Conservation (phyloP, 1,140 invertebrate genomes). For the Tetranychus cinnabarinus region DNA sequence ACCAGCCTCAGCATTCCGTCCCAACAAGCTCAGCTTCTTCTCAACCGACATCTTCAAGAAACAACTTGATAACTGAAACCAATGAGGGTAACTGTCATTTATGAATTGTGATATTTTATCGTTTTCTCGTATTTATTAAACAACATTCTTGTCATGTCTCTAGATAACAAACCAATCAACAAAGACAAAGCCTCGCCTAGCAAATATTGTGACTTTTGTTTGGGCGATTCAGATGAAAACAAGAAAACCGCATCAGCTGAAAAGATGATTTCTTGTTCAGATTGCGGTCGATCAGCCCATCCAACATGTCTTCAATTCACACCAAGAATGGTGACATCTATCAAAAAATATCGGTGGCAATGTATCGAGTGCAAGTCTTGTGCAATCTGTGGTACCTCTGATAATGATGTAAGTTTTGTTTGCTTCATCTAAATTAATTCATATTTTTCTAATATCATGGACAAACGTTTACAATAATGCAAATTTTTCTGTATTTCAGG, state of each 20-base stretch:
- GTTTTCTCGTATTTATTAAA: background rate
- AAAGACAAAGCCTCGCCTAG: conserved; percentile 37
- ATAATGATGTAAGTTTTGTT: conserved; percentile 73
- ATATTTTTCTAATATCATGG: background rate
- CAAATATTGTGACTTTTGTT: conserved; percentile 92
- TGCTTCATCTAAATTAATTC: conserved; percentile 1
- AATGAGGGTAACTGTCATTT: background rate
- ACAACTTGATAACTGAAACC: background rate
- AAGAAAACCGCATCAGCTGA: conserved; percentile 90
- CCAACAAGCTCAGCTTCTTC: background rate
- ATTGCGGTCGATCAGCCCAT: conserved; percentile 91
- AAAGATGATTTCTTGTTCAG: conserved; percentile 86
- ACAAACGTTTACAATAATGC: too few relatives aligned
- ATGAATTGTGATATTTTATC: background rate
- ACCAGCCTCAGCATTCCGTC: background rate
- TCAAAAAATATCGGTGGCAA: conserved; percentile 95
- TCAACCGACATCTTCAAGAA: background rate
- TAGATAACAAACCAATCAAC: too few relatives aligned
- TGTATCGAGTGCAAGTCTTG: conserved; percentile 99
- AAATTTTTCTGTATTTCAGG: conserved; percentile 28
- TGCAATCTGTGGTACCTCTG: conserved; percentile 91
- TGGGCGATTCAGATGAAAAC: conserved; percentile 78
- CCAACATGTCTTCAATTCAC: conserved; percentile 94
- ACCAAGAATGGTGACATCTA: conserved; percentile 89
- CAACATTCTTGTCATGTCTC: too few relatives aligned